Base-by-base conservation (phyloP, 2,888 invertebrate genomes). In the Megalurothrips usitatus region DNA sequence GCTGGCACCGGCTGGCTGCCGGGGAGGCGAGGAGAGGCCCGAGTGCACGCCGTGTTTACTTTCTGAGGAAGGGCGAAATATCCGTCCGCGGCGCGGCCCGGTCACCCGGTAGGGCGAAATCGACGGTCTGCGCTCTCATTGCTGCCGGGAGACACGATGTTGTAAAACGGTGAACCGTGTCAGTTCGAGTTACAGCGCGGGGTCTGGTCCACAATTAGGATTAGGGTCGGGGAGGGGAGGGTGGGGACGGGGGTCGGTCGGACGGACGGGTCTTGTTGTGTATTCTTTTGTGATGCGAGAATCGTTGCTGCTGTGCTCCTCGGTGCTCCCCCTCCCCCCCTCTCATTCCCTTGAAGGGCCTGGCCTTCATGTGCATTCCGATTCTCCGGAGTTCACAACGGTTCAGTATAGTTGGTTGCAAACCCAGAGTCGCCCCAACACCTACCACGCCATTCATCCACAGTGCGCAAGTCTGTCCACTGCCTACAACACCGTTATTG, bases 201-300 rank as follows among this genome's bases (percentile, higher is more conserved):
- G 68, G 68, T 75, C 68, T 75, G 68, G 68, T 75, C 68, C 23
- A 75, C 68, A 75, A 75, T 75, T 75, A 75, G 68, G 68, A 75
- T 75, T 75, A 58, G 68, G 68, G 68, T 75, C 68, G 68, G 68
- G 23, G 23, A 11, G 23, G 68, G 68, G 26, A 10, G 26, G 10
- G 68, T 23, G 26, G 58, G 58, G 58, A 58, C n/a, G 34, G 58
- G 58, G 58, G 58, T 6, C 14, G 2, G 52, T 58, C 58, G 58
- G 58, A n/a, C 58, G 58, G 58, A 58, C 58, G 58, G 58, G 68
- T 75, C 68, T 75, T 75, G 68, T 75, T 75, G 68, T 75, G 68
- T 75, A 75, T 75, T 75, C 68, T 75, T 75, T 75, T 75, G 68
- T 75, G 68, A 75, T 75, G 68, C 68, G 68, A 75, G 68, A 75